Percentiles rank a stretch among this genome's conserved stretches.
Conservation (phyloP, 2,888 invertebrate species). For the Epirrhoe tristata region DNA sequence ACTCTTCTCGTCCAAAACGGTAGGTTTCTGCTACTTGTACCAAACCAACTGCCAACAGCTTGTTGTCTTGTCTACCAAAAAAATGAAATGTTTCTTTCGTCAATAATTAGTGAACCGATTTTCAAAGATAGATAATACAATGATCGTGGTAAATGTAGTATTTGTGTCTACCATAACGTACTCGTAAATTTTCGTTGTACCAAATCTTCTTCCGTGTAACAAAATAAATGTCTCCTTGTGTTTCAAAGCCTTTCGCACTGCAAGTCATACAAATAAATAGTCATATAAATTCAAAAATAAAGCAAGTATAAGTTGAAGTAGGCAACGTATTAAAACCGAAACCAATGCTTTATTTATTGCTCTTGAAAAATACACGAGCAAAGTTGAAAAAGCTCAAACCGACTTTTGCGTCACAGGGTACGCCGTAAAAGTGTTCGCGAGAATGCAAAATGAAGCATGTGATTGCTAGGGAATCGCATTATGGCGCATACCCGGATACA, state of each 20-base stretch:
- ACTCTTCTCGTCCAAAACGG: constrained; percentile 94
- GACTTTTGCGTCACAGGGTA: constrained; percentile 50
- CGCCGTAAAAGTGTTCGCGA: constrained; percentile 71
- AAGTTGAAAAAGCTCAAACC: constrained; percentile 40
- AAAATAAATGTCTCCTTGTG: no score
- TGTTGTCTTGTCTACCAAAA: no score
- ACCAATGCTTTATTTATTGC: constrained; percentile 38
- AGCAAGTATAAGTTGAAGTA: not conserved
- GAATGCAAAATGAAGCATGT: constrained; percentile 82
- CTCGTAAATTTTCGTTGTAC: no score
- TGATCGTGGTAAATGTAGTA: no score
- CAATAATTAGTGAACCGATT: no score
- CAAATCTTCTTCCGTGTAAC: no score
- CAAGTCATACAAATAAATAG: not conserved
- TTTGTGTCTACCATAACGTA: no score
- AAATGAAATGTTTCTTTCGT: no score
- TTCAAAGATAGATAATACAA: no score
- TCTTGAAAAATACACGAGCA: constrained; percentile 41
- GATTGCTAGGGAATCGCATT: constrained; percentile 79
- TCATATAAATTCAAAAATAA: not conserved
- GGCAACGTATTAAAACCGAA: not conserved
- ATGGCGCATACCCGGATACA: constrained; percentile 57
- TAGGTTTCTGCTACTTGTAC: no score
- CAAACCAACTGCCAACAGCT: not conserved
- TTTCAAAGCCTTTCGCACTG: not conserved